Evolutionary conservation across 2,797 vertebrate species (phyloP).

Genomic region (Sitta carolinensis): DNA sequence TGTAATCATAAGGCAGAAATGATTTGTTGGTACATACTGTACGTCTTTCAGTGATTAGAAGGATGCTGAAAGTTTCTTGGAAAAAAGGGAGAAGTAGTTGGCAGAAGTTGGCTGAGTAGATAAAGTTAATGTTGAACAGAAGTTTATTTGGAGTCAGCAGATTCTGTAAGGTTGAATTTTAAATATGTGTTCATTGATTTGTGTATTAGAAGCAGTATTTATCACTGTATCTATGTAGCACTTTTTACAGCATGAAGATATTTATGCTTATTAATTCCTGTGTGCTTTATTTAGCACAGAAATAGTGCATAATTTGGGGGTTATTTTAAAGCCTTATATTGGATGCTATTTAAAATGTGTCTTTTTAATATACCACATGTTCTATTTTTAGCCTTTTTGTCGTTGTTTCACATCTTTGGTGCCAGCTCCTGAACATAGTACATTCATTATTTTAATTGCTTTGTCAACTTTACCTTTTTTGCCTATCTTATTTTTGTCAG

Average conservation of each 20-base stretch:
- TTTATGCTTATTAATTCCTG: conserved; percentile 22
- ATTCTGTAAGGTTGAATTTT: neutral
- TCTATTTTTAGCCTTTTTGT: neutral
- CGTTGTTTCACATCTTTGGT: neutral
- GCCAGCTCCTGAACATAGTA: neutral
- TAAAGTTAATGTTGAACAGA: neutral
- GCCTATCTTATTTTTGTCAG: neutral
- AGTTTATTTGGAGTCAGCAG: neutral
- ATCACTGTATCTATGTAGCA: neutral
- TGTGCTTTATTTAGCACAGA: neutral
- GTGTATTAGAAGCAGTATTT: neutral
- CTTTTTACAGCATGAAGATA: neutral
- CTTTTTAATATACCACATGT: neutral
- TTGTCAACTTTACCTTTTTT: neutral
- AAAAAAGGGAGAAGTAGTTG: neutral
- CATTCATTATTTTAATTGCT: conserved; percentile 28
- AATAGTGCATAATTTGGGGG: neutral
- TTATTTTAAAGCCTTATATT: neutral
- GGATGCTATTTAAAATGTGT: neutral
- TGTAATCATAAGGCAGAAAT: neutral
- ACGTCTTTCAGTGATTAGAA: neutral
- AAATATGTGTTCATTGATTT: neutral
- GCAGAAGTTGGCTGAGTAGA: neutral
- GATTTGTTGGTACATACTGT: neutral
- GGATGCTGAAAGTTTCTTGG: neutral